Evolutionary conservation across 35 echinoderm and acorn worm genomes (phyloP), one percentile per base, ranked within the genome.

Genomic region (Patiria miniata): DNA sequence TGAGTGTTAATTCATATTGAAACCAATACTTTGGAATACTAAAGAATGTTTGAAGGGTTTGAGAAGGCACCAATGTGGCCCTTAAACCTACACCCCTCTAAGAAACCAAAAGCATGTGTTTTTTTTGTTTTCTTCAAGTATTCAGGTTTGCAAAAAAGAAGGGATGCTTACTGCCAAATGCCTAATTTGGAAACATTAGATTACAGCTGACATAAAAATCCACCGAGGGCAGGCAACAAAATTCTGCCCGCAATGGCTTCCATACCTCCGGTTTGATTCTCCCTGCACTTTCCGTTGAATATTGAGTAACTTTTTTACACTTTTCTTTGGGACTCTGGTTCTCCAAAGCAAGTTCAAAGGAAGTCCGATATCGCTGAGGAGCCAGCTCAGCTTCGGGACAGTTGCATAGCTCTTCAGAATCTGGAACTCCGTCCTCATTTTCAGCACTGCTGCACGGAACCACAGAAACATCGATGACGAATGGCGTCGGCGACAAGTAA

Each of bases 391-490:
- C 65, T 32, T 73, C 26, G 26, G 65, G 9, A 73, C 26, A 32
- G 26, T 73, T 73, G 65, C 65, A 73, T 73, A 73, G 65, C 23
- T 73, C 10, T 73, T 73, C 65, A 2, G 65, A 6, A 32, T 73
- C 65, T 14, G 29, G 14, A 34, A 10, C 42, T 6, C 12, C 12
- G 42, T 47, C 42, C 12, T 47, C 42, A 47, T 47, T 47, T 47
- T 4, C 42, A 47, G 42, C 26, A 73, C 14, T 73, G 65, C 26
- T 32, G 26, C 30, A 7, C 14, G 65, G 26, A 26, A 73, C 34
- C 34, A 32, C 26, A 14, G 65, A 8, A 73, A 73, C 65, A 30
- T 73, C 65, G 8, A 22, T 30, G 29, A 73, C 65, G 2, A 30
- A 73, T 10, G 21, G 65, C 65, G 21, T 73, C 65, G 65, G 65